Percentiles rank a stretch among this genome's conserved stretches.
These are phyloP conservation scores for Ericerus pela DNA, from an alignment of 1,140 invertebrate genomes.

Conservation along the genomic window DNA sequence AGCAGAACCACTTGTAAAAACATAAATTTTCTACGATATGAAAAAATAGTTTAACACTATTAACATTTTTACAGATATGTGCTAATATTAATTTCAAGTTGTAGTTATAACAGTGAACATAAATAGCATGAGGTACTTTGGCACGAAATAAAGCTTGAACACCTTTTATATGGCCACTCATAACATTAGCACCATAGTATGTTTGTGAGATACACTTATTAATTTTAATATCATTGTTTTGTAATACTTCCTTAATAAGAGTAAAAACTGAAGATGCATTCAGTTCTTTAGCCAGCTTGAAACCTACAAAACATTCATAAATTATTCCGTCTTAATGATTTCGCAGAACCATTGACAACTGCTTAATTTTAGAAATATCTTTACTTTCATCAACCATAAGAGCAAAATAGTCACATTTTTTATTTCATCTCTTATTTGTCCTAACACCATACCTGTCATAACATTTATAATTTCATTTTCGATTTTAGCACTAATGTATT, in stretches of 20 bases:
- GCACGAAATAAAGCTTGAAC: conserved; percentile 3
- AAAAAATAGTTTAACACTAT: not conserved
- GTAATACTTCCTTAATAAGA: not conserved
- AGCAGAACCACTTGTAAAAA: conserved; percentile 2
- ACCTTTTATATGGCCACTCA: not conserved
- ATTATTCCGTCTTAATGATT: not conserved
- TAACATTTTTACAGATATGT: conserved; percentile 5
- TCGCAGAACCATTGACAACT: not conserved
- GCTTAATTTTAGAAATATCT: conserved; percentile 4
- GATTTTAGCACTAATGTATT: conserved; percentile 11
- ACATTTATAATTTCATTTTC: conserved; percentile 13
- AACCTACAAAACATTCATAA: not conserved
- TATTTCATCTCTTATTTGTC: conserved; percentile 10
- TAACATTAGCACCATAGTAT: conserved; percentile 1
- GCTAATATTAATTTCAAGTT: not conserved
- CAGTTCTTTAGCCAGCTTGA: not conserved
- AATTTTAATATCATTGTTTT: conserved; percentile 5
- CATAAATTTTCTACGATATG: not conserved
- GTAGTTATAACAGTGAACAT: conserved; percentile 1
- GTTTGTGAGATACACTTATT: conserved; percentile 8
- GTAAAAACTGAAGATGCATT: not conserved
- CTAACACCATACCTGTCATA: conserved; percentile 5
- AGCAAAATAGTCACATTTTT: conserved; percentile 13
- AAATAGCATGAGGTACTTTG: not conserved
- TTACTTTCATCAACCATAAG: conserved; percentile 13